Conservation (phyloP, 2,888 invertebrate genomes). For the Meteorus colon region DNA sequence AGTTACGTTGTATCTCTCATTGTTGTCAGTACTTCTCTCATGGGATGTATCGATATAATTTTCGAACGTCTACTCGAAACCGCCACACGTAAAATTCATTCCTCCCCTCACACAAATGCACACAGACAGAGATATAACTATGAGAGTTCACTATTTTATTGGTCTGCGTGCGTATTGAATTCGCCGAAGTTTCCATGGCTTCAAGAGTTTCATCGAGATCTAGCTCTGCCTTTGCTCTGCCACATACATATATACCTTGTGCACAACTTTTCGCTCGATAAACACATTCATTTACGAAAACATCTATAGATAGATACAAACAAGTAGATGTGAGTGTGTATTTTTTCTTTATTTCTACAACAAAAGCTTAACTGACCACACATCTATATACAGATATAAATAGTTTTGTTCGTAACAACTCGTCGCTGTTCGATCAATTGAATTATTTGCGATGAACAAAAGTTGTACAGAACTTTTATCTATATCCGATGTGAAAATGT, state of each 20-base stretch:
- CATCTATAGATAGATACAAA: neutral
- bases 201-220: conserved; percentile 37
- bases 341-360: conserved; percentile 18
- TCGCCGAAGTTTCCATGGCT: conserved; percentile 33
- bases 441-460: conserved; percentile 56
- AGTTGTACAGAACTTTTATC: conserved; percentile 45
- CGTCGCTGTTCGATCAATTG: conserved; percentile 51
- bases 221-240: conserved; percentile 30
- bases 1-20: conserved; percentile 20
- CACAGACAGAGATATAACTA: neutral
- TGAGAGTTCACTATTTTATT: neutral
- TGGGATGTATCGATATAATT: conserved; percentile 50
- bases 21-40: conserved; percentile 3
- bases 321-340: neutral
- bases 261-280: conserved; percentile 21
- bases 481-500: conserved; percentile 33
- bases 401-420: conserved; percentile 40
- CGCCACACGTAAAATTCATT: conserved; percentile 45
- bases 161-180: conserved; percentile 29
- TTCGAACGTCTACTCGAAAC: conserved; percentile 46
- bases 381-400: conserved; percentile 36
- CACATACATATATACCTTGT: conserved; percentile 16
- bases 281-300: neutral
- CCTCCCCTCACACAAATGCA: conserved; percentile 33
- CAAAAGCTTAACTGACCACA: conserved; percentile 20